Evolutionary conservation across 2,797 vertebrate species (phyloP).

Genomic region (Psittacula echo): DNA sequence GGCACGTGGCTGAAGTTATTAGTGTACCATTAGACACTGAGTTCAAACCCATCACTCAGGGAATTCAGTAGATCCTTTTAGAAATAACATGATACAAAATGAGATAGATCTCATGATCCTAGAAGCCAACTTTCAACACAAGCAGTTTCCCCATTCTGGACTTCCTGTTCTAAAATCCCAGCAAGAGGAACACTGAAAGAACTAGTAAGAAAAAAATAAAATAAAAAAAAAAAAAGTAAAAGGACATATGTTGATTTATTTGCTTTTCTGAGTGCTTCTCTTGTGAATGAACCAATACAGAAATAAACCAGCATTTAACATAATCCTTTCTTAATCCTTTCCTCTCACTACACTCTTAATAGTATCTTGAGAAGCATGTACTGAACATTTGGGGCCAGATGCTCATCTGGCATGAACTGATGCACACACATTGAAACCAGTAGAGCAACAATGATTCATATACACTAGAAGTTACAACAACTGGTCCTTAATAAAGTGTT

Average conservation of each 20-base stretch:
- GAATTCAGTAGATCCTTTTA: neutral
- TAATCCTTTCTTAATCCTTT: constrained; percentile 15
- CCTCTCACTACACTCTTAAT: neutral
- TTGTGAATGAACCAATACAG: neutral
- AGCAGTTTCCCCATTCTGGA: neutral
- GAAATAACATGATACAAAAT: neutral
- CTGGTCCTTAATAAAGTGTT: constrained; percentile 30
- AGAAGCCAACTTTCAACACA: neutral
- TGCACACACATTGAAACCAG: neutral
- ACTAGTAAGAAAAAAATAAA: neutral
- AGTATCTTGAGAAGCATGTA: constrained; percentile 22
- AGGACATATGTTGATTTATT: neutral
- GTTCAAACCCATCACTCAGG: neutral
- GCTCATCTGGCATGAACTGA: constrained; percentile 23
- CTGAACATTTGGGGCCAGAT: constrained; percentile 36
- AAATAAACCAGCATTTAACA: constrained; percentile 20
- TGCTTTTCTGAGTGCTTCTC: neutral
- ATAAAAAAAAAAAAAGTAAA: neutral
- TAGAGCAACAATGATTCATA: neutral
- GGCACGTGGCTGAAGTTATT: neutral
- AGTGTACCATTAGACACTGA: neutral
- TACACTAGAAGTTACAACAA: neutral
- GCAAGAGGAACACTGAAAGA: neutral
- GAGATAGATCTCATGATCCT: neutral
- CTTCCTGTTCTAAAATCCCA: neutral